Percentiles rank a stretch among this genome's conserved stretches.
Evolutionary conservation across 2,888 invertebrate genomes (phyloP).

Genomic region (Thysanoteuthis rhombus): DNA sequence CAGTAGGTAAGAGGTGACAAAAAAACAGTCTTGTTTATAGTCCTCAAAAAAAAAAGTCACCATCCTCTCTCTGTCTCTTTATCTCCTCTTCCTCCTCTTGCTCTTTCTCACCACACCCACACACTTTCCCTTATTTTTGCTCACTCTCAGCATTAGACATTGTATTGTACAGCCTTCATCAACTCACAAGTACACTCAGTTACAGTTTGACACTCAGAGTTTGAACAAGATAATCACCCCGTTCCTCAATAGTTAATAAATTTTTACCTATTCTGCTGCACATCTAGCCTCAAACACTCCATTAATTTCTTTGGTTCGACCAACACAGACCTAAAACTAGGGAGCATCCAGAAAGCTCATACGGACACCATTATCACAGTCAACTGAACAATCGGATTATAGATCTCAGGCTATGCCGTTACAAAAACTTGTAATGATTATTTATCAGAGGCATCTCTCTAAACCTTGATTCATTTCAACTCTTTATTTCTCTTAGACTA

Average conservation of each 20-base stretch:
- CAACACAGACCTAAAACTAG: too few species aligned
- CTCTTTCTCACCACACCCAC: background rate
- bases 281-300: too few species aligned
- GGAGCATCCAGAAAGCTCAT: too few species aligned
- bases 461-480: too few species aligned
- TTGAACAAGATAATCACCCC: background rate
- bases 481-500: too few species aligned
- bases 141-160: background rate
- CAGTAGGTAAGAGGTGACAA: slow-evolving; percentile 34
- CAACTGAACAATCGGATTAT: too few species aligned
- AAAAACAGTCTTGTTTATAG: background rate
- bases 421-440: too few species aligned
- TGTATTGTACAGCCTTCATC: background rate
- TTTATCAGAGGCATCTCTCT: too few species aligned
- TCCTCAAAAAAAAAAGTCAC: background rate
- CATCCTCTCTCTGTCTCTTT: background rate
- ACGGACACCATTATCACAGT: too few species aligned
- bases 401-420: too few species aligned
- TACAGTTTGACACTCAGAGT: background rate
- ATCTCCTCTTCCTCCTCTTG: background rate
- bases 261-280: too few species aligned
- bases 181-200: background rate
- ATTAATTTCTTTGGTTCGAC: too few species aligned
- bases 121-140: background rate
- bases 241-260: background rate